Conservation (phyloP, 2,797 vertebrate genomes). For the Smutsia gigantea region DNA sequence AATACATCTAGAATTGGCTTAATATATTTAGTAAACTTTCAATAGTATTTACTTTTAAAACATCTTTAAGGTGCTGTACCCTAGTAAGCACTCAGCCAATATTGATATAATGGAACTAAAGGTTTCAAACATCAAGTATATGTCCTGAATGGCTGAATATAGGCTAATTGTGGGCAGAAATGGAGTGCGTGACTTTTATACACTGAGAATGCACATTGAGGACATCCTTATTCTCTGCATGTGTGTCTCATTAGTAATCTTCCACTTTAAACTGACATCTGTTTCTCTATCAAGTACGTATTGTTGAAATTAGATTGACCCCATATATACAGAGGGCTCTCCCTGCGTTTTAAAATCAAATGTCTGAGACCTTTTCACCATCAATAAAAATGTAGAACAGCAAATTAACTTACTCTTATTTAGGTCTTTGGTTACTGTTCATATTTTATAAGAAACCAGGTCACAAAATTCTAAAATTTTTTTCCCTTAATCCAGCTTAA, state of each 20-base stretch:
- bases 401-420: slow-evolving; percentile 14
- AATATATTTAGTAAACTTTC: slow-evolving; percentile 29
- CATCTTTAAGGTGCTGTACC: background rate
- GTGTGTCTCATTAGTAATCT: background rate
- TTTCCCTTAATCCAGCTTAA: slow-evolving; percentile 63
- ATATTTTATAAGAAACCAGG: slow-evolving; percentile 41
- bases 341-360: slow-evolving; percentile 44
- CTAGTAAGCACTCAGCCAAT: background rate
- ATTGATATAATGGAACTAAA: background rate
- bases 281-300: background rate
- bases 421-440: slow-evolving; percentile 45
- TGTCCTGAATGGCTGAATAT: background rate
- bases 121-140: background rate
- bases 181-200: background rate
- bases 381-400: background rate
- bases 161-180: background rate
- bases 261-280: background rate
- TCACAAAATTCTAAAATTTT: slow-evolving; percentile 33
- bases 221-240: background rate
- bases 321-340: background rate
- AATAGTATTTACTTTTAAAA: background rate
- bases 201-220: background rate
- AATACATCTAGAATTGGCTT: slow-evolving; percentile 22
- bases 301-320: slow-evolving; percentile 36
- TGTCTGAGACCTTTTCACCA: background rate